These are phyloP conservation scores for Deilephila elpenor DNA, from an alignment of 2,888 invertebrate species.

Conservation along the genomic window DNA sequence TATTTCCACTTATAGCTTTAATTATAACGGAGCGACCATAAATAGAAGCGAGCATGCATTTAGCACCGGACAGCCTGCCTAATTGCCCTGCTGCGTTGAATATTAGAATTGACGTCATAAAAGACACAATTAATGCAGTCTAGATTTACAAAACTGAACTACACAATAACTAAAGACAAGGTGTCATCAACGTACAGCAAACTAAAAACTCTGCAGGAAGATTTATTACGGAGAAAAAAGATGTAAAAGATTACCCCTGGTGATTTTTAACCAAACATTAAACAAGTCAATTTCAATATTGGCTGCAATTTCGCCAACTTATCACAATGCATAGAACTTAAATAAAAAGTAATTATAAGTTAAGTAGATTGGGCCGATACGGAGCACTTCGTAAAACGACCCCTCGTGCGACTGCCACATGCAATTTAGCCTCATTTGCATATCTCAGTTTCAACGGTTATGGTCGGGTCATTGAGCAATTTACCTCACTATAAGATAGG, in stretches of 20 bases:
- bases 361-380: constrained; percentile 9
- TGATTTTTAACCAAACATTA: neutral
- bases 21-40: constrained; percentile 33
- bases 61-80: constrained; percentile 17
- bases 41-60: constrained; percentile 29
- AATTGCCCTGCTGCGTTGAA: neutral
- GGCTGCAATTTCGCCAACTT: neutral
- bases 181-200: neutral
- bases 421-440: constrained; percentile 58
- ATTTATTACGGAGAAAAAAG: neutral
- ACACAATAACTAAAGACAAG: neutral
- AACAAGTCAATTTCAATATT: neutral
- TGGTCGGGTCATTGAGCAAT: constrained; percentile 63
- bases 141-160: neutral
- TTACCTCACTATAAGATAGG: constrained; percentile 47
- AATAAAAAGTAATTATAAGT: constrained; percentile 13
- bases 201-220: neutral
- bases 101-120: constrained; percentile 1
- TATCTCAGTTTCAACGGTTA: constrained; percentile 65
- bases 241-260: too few species aligned
- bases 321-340: too few species aligned
- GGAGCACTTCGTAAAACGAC: constrained; percentile 45
- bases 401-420: constrained; percentile 54
- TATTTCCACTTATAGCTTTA: constrained; percentile 41
- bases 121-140: neutral